These are phyloP conservation scores for Lucifuga dentata DNA, from an alignment of 2,113 vertebrate species.

Conservation along the genomic window DNA sequence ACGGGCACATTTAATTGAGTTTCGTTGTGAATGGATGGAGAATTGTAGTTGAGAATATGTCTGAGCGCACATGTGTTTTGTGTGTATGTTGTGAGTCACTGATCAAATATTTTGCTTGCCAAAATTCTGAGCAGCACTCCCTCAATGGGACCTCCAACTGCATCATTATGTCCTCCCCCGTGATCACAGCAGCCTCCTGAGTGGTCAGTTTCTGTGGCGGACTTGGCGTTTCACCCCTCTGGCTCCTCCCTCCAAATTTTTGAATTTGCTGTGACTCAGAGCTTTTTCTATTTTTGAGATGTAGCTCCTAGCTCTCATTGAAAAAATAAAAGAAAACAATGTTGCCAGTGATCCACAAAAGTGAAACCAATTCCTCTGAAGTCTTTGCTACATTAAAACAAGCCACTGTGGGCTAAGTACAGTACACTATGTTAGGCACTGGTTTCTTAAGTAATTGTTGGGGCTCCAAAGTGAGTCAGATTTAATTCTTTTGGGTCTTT, in stretches of 20 bases:
- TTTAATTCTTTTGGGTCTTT: too few species aligned
- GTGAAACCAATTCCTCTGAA: background rate
- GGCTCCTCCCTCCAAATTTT: constrained; percentile 48
- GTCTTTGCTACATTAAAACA: background rate
- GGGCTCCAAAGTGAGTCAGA: background rate
- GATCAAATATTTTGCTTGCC: constrained; percentile 83
- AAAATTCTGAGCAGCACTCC: constrained; percentile 59
- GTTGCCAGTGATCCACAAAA: constrained; percentile 30
- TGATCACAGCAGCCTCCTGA: constrained; percentile 52
- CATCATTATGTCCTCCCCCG: constrained; percentile 46
- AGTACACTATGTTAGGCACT: background rate
- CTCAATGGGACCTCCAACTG: constrained; percentile 61
- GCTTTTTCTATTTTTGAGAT: constrained; percentile 45
- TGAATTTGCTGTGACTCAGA: constrained; percentile 69
- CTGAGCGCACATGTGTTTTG: constrained; percentile 30
- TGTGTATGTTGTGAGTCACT: constrained; percentile 80
- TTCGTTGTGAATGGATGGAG: constrained; percentile 47
- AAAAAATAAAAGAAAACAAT: constrained; percentile 51
- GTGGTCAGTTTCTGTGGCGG: constrained; percentile 48
- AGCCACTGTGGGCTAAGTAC: background rate
- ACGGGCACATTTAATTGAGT: constrained; percentile 46
- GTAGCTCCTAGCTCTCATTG: constrained; percentile 41
- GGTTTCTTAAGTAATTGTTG: background rate
- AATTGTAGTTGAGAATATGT: constrained; percentile 15
- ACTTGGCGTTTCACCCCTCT: constrained; percentile 56